Evolutionary conservation across 2,888 invertebrate species (phyloP).

Genomic region (Eurois occulta): DNA sequence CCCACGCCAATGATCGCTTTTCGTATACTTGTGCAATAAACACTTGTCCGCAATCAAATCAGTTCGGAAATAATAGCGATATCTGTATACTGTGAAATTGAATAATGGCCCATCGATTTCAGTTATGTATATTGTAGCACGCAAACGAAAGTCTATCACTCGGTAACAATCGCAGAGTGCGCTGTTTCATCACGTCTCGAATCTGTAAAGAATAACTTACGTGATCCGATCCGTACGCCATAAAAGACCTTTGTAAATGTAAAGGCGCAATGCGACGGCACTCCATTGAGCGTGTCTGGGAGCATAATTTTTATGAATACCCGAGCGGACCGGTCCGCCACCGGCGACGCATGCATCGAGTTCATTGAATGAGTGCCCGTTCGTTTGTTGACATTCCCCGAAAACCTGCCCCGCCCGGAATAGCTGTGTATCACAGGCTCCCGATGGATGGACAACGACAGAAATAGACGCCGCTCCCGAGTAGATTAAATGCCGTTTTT

Average conservation of each 20-base stretch:
- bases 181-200: conserved; percentile 78
- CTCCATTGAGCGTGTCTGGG: conserved; percentile 86
- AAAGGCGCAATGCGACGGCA: conserved; percentile 71
- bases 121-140: conserved; percentile 74
- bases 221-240: conserved; percentile 77
- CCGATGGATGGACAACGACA: conserved; percentile 86
- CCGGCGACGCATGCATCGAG: conserved; percentile 84
- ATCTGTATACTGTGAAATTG: conserved; percentile 76
- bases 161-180: conserved; percentile 68
- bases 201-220: conserved; percentile 78
- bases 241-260: conserved; percentile 75
- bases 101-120: conserved; percentile 74
- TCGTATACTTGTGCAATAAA: conserved; percentile 83
- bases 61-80: conserved; percentile 67
- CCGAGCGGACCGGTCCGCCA: conserved; percentile 85
- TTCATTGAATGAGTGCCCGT: conserved; percentile 89
- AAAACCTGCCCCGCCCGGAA: conserved; percentile 90
- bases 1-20: conserved; percentile 75
- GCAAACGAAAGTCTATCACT: conserved; percentile 75
- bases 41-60: conserved; percentile 76
- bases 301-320: conserved; percentile 89
- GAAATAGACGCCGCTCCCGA: conserved; percentile 85
- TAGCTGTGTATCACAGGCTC: conserved; percentile 82
- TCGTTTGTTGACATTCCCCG: conserved; percentile 90
- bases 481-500: conserved; percentile 85